These are phyloP conservation scores for Hylaeus volcanicus DNA, from an alignment of 1,140 invertebrate genomes.

Conservation along the genomic window DNA sequence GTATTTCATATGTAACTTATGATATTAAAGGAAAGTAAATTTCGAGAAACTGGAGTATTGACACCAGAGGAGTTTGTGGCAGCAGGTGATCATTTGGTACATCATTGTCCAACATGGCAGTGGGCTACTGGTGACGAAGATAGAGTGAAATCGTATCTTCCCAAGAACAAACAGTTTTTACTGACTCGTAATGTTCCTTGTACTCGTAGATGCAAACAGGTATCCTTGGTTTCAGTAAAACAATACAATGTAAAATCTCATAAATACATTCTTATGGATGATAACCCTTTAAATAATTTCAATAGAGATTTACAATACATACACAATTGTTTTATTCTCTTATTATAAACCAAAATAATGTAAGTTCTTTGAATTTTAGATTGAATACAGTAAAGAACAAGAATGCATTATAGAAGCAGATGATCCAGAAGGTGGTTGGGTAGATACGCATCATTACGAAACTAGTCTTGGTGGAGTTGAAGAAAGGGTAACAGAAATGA, in stretches of 20 bases:
- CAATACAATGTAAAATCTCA: too few species aligned
- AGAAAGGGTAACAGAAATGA: slow-evolving; percentile 88
- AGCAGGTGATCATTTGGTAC: slow-evolving; percentile 98
- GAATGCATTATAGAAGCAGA: slow-evolving; percentile 94
- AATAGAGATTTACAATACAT: too few species aligned
- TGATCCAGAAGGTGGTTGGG: slow-evolving; percentile 97
- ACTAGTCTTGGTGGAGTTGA: slow-evolving; percentile 83
- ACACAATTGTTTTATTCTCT: too few species aligned
- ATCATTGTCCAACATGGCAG: slow-evolving; percentile 99
- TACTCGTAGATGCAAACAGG: slow-evolving; percentile 94
- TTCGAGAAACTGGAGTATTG: slow-evolving; percentile 98
- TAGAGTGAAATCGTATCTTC: slow-evolving; percentile 93
- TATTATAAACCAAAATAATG: background rate
- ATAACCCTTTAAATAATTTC: too few species aligned
- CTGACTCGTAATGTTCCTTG: slow-evolving; percentile 98
- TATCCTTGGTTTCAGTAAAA: slow-evolving; percentile 69
- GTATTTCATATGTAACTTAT: background rate
- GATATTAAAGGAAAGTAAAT: slow-evolving; percentile 94
- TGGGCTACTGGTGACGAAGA: slow-evolving; percentile 96
- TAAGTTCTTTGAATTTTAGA: slow-evolving; percentile 80
- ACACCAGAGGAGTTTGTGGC: slow-evolving; percentile 98
- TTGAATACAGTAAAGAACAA: slow-evolving; percentile 94
- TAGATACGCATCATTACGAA: slow-evolving; percentile 97
- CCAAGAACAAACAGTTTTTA: slow-evolving; percentile 98
- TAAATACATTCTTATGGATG: too few species aligned